These are phyloP conservation scores for Phytoseiulus persimilis DNA, from an alignment of 2,888 invertebrate genomes.

Conservation along the genomic window DNA sequence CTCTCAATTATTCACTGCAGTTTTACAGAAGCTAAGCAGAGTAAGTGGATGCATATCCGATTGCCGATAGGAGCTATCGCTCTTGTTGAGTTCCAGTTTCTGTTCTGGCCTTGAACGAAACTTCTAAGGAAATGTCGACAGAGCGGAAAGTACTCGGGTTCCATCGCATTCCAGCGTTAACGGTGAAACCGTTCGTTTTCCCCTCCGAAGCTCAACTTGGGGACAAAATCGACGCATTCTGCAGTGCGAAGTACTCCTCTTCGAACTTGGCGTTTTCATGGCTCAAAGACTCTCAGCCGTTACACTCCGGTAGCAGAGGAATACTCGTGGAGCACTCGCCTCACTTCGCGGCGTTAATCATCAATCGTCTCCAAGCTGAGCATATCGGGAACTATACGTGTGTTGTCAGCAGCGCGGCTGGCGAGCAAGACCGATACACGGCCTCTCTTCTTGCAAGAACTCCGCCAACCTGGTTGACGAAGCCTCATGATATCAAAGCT, in stretches of 20 bases:
- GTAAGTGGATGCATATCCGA: no score
- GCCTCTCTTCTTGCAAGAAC: background rate
- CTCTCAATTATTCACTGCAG: no score
- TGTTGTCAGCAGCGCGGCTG: background rate
- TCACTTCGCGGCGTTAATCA: background rate
- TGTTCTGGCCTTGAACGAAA: no score
- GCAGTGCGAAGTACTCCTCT: background rate
- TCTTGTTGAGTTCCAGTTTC: background rate
- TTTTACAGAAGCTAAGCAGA: no score
- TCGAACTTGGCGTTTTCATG: background rate
- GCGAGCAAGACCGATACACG: background rate
- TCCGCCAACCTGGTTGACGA: background rate
- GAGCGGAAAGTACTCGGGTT: no score
- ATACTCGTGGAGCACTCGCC: background rate
- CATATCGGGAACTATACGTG: conserved; percentile 27
- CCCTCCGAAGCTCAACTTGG: background rate
- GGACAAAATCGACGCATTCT: conserved; percentile 16
- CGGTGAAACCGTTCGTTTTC: conserved; percentile 30
- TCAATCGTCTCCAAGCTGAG: background rate
- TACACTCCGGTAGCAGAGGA: background rate
- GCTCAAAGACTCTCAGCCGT: background rate
- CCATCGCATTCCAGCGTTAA: background rate
- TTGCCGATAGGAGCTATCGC: background rate
- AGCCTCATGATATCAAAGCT: background rate
- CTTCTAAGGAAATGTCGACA: no score